Percentiles rank a stretch among this genome's conserved stretches.
Conservation (phyloP, 2,888 invertebrate genomes). For the Drosophila quasianomalipes region DNA sequence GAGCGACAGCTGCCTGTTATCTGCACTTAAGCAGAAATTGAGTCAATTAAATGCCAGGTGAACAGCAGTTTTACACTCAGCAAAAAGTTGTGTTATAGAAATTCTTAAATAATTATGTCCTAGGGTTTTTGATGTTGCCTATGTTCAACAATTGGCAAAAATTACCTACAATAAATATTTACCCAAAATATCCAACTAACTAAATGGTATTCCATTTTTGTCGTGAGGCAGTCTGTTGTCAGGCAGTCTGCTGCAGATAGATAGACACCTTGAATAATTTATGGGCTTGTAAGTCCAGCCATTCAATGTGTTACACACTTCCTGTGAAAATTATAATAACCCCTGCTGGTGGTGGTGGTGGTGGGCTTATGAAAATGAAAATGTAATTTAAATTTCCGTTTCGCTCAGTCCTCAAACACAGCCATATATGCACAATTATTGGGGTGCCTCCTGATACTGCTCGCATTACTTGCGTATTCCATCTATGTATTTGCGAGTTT, state of each 20-base stretch:
- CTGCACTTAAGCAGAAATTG: background rate
- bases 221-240: too few species aligned
- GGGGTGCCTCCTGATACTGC: background rate
- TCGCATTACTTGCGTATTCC: constrained; percentile 27
- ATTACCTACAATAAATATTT: background rate
- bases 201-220: background rate
- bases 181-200: background rate
- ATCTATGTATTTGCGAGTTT: constrained; percentile 11
- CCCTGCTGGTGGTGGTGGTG: background rate
- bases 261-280: constrained; percentile 2
- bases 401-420: constrained; percentile 44
- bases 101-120: background rate
- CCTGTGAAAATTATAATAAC: background rate
- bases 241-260: background rate
- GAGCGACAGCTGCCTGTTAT: background rate
- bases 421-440: constrained; percentile 56
- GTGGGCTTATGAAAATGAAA: constrained; percentile 47
- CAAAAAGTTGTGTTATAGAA: background rate
- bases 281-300: background rate
- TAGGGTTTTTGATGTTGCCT: background rate
- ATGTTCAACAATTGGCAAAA: background rate
- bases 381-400: constrained; percentile 75
- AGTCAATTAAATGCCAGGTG: background rate
- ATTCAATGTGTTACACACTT: background rate
- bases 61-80: background rate